Percentiles rank a stretch among this genome's conserved stretches.
Evolutionary conservation across 2,888 invertebrate species (phyloP).

Genomic region (Acanthosepion pharaonis): DNA sequence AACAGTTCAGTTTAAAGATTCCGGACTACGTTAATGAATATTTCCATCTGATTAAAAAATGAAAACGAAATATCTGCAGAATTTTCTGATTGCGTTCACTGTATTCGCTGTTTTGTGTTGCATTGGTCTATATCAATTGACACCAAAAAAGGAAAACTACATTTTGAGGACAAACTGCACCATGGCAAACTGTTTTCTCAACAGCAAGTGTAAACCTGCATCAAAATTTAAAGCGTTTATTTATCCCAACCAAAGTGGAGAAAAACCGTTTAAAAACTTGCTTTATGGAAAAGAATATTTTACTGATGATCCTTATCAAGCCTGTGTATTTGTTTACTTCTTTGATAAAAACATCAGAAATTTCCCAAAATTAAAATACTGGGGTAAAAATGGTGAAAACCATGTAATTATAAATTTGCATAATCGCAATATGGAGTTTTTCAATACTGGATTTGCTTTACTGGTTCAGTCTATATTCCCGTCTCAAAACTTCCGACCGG

Average conservation of each 20-base stretch:
- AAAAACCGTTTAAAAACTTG: background rate
- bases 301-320: background rate
- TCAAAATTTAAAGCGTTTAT: background rate
- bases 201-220: background rate
- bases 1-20: background rate
- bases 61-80: background rate
- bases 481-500: background rate
- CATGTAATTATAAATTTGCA: background rate
- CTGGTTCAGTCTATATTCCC: background rate
- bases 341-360: background rate
- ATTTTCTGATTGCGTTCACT: background rate
- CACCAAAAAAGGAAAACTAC: background rate
- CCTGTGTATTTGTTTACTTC: background rate
- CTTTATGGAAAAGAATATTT: conserved; percentile 33
- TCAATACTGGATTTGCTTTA: background rate
- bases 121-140: background rate
- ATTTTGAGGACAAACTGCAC: background rate
- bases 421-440: background rate
- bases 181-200: background rate
- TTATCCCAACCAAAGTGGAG: background rate
- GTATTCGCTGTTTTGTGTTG: background rate
- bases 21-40: background rate
- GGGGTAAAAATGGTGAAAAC: background rate
- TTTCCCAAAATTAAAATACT: background rate
- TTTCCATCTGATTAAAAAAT: no score